phyloP scores from a whole-genome alignment of 2,797 vertebrate genomes.

The Eidolon dupreanum region DNA sequence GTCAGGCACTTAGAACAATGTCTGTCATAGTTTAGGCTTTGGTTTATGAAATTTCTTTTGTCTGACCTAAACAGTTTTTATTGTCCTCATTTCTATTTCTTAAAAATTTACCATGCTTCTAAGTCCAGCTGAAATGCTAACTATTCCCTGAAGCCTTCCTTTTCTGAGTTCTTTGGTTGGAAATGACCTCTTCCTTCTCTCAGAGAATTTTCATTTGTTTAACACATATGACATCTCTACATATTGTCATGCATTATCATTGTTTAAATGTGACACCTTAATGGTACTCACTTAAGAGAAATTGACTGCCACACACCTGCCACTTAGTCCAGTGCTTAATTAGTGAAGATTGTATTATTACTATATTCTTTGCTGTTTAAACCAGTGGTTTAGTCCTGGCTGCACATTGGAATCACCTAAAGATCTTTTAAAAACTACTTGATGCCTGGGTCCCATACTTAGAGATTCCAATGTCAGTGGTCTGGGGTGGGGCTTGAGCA shows the following conservation, averaged over 20 bases:
- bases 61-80: neutral
- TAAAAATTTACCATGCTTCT: neutral
- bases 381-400: neutral
- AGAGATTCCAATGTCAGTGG: neutral
- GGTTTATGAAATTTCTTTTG: neutral
- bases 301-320: neutral
- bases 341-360: neutral
- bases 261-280: neutral
- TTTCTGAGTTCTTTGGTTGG: neutral
- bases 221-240: neutral
- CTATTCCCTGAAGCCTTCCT: neutral
- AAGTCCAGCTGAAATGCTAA: neutral
- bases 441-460: neutral
- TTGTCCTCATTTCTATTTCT: neutral
- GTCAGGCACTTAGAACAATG: neutral
- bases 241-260: neutral
- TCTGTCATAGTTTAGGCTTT: constrained; percentile 1
- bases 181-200: neutral
- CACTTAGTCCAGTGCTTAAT: neutral
- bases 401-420: neutral
- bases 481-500: neutral
- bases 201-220: neutral
- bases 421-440: constrained; percentile 1
- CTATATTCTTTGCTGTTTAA: neutral
- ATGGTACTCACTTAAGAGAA: neutral